Evolutionary conservation across 2,113 vertebrate genomes (phyloP).

Genomic region (Henicopernis longicauda): DNA sequence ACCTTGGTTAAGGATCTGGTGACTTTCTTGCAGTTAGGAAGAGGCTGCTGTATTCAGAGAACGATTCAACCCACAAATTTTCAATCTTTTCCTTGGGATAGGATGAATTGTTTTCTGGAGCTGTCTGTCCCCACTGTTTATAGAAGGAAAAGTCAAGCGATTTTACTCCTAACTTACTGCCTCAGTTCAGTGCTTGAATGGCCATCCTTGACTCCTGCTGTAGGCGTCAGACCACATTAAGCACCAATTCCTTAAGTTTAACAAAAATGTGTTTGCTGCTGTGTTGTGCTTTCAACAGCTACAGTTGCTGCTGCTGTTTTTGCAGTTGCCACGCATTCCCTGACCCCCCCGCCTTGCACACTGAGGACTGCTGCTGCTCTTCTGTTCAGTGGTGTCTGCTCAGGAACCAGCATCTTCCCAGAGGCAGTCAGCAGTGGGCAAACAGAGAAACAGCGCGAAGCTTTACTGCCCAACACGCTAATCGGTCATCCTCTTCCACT

Average conservation of each 20-base stretch:
- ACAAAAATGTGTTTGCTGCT: background rate
- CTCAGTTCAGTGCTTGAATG: background rate
- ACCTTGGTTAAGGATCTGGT: background rate
- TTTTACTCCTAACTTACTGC: background rate
- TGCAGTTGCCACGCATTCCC: background rate
- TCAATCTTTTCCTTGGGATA: background rate
- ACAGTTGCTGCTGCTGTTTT: background rate
- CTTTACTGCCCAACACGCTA: background rate
- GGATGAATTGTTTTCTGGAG: background rate
- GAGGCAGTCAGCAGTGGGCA: background rate
- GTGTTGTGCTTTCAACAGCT: background rate
- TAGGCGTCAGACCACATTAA: background rate
- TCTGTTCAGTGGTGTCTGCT: background rate
- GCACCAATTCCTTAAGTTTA: background rate
- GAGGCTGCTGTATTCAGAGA: background rate
- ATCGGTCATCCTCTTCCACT: background rate
- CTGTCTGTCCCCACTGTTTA: background rate
- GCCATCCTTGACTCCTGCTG: background rate
- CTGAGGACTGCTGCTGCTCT: background rate
- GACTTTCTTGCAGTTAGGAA: background rate
- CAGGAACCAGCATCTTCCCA: background rate
- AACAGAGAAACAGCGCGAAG: background rate
- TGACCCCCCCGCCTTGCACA: background rate
- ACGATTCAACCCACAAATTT: background rate
- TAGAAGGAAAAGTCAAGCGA: background rate